Conservation (phyloP, 2,797 vertebrate genomes). For the Sebastolobus altivelis region DNA sequence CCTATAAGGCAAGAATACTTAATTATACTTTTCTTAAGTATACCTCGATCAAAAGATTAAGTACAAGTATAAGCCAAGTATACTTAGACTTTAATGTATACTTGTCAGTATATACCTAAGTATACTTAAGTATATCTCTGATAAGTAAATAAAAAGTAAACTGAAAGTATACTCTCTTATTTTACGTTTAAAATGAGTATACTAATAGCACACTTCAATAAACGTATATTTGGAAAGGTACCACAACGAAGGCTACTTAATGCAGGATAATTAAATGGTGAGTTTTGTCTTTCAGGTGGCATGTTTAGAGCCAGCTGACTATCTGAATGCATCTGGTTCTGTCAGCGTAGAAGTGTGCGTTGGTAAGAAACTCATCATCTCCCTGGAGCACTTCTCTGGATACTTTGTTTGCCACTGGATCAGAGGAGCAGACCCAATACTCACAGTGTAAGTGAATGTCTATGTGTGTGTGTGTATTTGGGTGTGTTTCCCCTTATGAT, state of each 20-base stretch:
- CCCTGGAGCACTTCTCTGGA: constrained; percentile 42
- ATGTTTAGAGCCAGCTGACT: constrained; percentile 34
- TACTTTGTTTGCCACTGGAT: constrained; percentile 54
- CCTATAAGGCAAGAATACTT: no score
- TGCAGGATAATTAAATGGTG: not conserved
- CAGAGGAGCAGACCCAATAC: not conserved
- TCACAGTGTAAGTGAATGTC: constrained; percentile 38
- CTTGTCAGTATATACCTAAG: no score
- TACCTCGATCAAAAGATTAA: no score
- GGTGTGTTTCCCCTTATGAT: not conserved
- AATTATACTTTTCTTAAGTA: no score
- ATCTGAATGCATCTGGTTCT: constrained; percentile 33
- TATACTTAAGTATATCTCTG: no score
- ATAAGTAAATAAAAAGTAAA: no score
- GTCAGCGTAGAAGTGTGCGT: constrained; percentile 34
- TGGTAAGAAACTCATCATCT: constrained; percentile 66
- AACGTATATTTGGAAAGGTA: fast-evolving
- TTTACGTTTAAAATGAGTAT: no score
- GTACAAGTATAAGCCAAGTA: no score
- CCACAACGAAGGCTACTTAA: not conserved
- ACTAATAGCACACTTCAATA: no score
- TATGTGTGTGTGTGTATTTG: not conserved
- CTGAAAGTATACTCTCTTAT: no score
- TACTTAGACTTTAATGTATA: no score
- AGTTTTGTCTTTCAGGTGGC: constrained; percentile 48